Evolutionary conservation across 1,140 invertebrate species (phyloP).

Genomic region (Drosophila malerkotliana): DNA sequence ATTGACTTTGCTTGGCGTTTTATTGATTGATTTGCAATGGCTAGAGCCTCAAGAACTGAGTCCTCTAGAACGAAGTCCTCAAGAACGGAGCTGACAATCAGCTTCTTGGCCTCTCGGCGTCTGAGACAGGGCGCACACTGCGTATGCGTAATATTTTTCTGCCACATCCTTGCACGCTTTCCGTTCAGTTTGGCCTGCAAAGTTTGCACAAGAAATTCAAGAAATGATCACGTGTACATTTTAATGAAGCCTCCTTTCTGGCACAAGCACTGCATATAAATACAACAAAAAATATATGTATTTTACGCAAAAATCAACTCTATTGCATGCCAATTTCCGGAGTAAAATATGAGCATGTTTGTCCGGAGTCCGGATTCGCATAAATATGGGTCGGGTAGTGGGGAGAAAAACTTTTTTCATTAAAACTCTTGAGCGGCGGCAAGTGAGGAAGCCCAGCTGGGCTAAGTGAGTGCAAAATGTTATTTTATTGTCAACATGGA

Average conservation of each 20-base stretch:
- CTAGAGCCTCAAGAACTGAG: slow-evolving; percentile 28
- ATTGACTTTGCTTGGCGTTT: slow-evolving; percentile 72
- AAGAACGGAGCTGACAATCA: slow-evolving; percentile 54
- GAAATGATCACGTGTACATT: slow-evolving; percentile 77
- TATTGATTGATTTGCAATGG: slow-evolving; percentile 80
- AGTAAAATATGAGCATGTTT: slow-evolving; percentile 33
- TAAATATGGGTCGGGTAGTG: slow-evolving; percentile 32
- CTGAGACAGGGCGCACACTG: slow-evolving; percentile 44
- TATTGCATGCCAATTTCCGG: slow-evolving; percentile 64
- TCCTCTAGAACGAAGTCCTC: slow-evolving; percentile 29
- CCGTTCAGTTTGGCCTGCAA: slow-evolving; percentile 13
- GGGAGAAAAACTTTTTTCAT: slow-evolving; percentile 70
- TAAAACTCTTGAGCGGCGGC: slow-evolving; percentile 62
- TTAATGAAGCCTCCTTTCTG: slow-evolving; percentile 61
- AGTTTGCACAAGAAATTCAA: slow-evolving; percentile 77
- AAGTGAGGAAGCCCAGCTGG: slow-evolving; percentile 54
- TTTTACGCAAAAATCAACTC: slow-evolving; percentile 49
- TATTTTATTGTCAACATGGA: slow-evolving; percentile 81
- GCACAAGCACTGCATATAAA: not conserved
- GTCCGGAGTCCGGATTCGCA: slow-evolving; percentile 1
- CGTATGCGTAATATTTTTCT: slow-evolving; percentile 75
- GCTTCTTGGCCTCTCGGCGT: slow-evolving; percentile 13
- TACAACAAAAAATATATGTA: slow-evolving; percentile 12
- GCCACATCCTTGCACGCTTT: slow-evolving; percentile 32
- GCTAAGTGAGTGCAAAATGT: slow-evolving; percentile 81